These are phyloP conservation scores for Danaus chrysippus DNA, from an alignment of 2,888 invertebrate genomes.

Conservation along the genomic window DNA sequence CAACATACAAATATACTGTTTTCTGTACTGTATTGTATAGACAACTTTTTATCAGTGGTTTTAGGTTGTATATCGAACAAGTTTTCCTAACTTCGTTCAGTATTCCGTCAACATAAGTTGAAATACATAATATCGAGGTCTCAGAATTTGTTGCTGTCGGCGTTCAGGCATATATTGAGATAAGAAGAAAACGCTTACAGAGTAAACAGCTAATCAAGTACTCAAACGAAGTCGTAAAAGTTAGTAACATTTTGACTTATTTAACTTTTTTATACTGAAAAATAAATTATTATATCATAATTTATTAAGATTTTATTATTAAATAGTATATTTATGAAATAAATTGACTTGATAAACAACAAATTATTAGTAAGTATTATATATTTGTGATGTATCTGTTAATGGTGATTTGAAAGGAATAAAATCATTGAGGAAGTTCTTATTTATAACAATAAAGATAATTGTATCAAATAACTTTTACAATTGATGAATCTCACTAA, in stretches of 20 bases:
- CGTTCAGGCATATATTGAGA: slow-evolving; percentile 19
- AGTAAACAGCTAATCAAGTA: background rate
- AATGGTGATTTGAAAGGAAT: too few species aligned
- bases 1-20: slow-evolving; percentile 24
- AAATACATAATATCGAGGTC: slow-evolving; percentile 36
- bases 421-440: too few species aligned
- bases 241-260: background rate
- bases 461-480: too few species aligned
- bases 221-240: background rate
- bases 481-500: background rate
- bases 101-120: slow-evolving; percentile 36
- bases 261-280: background rate
- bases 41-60: slow-evolving; percentile 37
- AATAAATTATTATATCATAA: background rate
- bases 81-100: slow-evolving; percentile 36
- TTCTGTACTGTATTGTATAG: slow-evolving; percentile 30
- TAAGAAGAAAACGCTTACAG: slow-evolving; percentile 14
- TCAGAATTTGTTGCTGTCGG: slow-evolving; percentile 26
- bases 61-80: slow-evolving; percentile 36
- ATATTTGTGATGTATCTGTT: too few species aligned
- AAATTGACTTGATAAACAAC: too few species aligned
- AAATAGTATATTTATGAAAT: too few species aligned
- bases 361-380: too few species aligned
- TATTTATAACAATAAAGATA: too few species aligned
- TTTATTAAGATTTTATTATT: background rate